These are phyloP conservation scores for Ommatoiulus sabulosus DNA, from an alignment of 2,888 invertebrate species.

Conservation along the genomic window DNA sequence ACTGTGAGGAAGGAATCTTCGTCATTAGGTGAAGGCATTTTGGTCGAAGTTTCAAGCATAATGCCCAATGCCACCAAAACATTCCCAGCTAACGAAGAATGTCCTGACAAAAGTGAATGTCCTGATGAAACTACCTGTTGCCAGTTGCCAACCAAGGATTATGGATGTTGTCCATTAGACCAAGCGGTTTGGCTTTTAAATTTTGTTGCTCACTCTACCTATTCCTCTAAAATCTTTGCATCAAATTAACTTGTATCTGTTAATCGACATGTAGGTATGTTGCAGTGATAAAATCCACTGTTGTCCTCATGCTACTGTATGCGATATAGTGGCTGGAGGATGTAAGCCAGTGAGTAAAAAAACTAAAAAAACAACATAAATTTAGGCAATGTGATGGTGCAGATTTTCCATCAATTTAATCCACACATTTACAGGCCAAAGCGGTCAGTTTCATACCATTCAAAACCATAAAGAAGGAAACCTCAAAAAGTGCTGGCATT, in stretches of 20 bases:
- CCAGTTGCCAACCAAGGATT: constrained; percentile 33
- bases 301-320: constrained; percentile 50
- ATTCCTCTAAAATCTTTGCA: not conserved
- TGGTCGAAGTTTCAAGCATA: no score
- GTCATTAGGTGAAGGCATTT: no score
- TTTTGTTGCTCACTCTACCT: not conserved
- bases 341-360: constrained; percentile 50
- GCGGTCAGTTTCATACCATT: not conserved
- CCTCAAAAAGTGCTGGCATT: not conserved
- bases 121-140: constrained; percentile 54
- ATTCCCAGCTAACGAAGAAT: not conserved
- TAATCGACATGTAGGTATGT: not conserved
- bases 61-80: no score
- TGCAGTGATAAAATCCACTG: constrained; percentile 53
- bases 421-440: not conserved
- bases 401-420: no score
- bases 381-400: no score
- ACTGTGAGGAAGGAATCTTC: no score
- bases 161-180: constrained; percentile 54
- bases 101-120: not conserved
- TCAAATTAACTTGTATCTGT: not conserved
- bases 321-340: constrained; percentile 38
- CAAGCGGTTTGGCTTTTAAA: constrained; percentile 48
- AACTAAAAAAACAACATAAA: no score
- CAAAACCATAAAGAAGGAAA: not conserved